These are phyloP conservation scores for Platyscapa corneri DNA, from an alignment of 1,140 invertebrate genomes.

Conservation along the genomic window DNA sequence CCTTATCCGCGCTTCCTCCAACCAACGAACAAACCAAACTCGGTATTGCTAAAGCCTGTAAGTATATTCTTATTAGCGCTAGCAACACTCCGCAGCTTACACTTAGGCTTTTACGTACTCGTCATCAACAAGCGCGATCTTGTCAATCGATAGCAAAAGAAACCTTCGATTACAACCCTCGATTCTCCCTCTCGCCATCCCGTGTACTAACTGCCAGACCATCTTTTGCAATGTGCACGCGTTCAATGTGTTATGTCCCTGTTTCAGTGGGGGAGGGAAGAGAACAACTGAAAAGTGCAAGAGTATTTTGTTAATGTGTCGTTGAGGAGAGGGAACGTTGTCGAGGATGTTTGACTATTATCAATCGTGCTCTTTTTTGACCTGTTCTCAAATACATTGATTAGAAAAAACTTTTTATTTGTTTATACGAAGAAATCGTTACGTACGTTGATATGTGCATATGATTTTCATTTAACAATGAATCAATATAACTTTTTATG, in stretches of 20 bases:
- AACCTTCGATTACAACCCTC: too few relatives aligned
- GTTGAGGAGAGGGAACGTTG: not conserved
- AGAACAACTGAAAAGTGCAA: not conserved
- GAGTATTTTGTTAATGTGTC: not conserved
- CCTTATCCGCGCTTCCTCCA: not conserved
- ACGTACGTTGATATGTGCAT: not conserved
- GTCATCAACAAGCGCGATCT: not conserved
- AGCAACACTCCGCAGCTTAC: not conserved
- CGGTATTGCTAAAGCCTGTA: constrained; percentile 23
- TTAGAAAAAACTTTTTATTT: not conserved
- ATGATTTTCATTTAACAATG: not conserved
- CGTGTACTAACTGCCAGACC: too few relatives aligned
- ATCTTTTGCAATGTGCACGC: not conserved
- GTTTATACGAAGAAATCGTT: not conserved
- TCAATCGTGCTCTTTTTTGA: too few relatives aligned
- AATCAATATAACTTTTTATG: constrained; percentile 13
- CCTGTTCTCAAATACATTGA: not conserved
- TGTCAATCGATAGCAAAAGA: not conserved
- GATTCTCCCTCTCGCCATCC: too few relatives aligned
- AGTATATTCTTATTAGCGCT: not conserved
- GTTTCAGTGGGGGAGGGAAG: too few relatives aligned
- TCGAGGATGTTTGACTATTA: not conserved
- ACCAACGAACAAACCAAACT: not conserved
- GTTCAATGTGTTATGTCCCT: not conserved
- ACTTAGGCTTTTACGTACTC: not conserved